Base-by-base conservation (phyloP, 2,888 invertebrate genomes). In the Bruchidius siliquastri region DNA sequence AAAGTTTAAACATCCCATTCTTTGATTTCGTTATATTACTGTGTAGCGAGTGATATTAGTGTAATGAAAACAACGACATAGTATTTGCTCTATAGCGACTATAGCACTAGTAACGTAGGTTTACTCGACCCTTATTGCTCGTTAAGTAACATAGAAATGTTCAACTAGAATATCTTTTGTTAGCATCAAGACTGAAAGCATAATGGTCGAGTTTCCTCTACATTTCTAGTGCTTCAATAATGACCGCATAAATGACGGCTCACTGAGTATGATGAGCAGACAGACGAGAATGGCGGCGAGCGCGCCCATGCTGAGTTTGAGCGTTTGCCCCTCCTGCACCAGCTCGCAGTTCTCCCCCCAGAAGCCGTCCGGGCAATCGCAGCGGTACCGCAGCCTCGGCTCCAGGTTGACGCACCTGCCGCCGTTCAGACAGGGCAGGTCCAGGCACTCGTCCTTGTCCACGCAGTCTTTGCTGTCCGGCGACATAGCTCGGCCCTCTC, bases 271-370 rank as follows among this genome's bases (percentile, higher is more conserved):
- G 87, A 97, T 95, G 87, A 98, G 92, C 84, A 98, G 92, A 89
- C 98, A 98, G 88, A 98, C 96, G 87, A 99, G 91, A 87, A 99
- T 98, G 85, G 98, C 97, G 78, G 98, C 96, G 82, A 99, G 90
- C 77, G 98, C 98, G 80, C 97, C 97, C 93, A 96, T 96, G 89
- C 97, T 96, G 85, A 99, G 92, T 85, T 97, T 96, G 83, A 98
- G 91, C 78, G 96, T 96, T 88, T 96, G 96, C 82, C 96, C 97
- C 86, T 98, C 97, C 85, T 96, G 95, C 79, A 96, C 93, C 80
- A 96, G 92, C 86, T 96, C 96, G 88, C 98, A 97, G 89, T 96
- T 95, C 86, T 95, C 95, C 82, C 97, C 97, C 93, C 95, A 96
- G 88, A 93, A 97, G 79, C 96, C 96, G 82, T 96, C 95, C 70